Conservation (phyloP, 2,113 vertebrate genomes). For the Xiphophorus maculatus region DNA sequence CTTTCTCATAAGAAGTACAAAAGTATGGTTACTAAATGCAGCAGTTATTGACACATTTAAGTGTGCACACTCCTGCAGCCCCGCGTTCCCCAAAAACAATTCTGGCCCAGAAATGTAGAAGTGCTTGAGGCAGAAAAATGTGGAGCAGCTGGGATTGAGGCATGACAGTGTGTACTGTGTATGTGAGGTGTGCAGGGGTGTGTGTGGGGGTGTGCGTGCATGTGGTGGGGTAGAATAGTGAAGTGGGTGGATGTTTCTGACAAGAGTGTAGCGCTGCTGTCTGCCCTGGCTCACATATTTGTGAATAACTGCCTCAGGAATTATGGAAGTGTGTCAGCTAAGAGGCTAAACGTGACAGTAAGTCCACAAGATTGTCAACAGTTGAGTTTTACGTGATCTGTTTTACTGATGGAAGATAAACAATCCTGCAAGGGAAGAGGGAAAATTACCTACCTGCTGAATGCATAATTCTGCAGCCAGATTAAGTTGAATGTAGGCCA, state of each 20-base stretch:
- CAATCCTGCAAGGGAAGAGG: neutral
- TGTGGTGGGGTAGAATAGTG: conserved; percentile 9
- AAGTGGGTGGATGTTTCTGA: conserved; percentile 34
- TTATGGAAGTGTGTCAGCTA: conserved; percentile 30
- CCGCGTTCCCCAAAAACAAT: conserved; percentile 19
- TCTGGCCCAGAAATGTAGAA: conserved; percentile 35
- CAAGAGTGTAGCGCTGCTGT: conserved; percentile 32
- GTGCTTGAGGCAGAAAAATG: conserved; percentile 33
- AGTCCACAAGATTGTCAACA: neutral
- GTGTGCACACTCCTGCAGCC: conserved; percentile 16
- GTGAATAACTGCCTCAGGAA: conserved; percentile 22
- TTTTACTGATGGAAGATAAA: neutral
- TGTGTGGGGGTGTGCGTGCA: neutral
- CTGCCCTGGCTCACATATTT: conserved; percentile 32
- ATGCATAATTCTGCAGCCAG: neutral
- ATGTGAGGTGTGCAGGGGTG: neutral
- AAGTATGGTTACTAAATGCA: conserved; percentile 3
- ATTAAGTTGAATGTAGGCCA: neutral
- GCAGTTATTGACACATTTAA: neutral
- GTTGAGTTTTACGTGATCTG: conserved; percentile 8
- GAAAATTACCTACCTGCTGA: neutral
- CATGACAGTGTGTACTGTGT: neutral
- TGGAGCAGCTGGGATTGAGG: conserved; percentile 25
- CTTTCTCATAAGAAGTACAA: neutral
- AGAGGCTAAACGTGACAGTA: conserved; percentile 15